Base-by-base conservation (phyloP, 1,140 invertebrate species). In the Ceratina calcarata region DNA sequence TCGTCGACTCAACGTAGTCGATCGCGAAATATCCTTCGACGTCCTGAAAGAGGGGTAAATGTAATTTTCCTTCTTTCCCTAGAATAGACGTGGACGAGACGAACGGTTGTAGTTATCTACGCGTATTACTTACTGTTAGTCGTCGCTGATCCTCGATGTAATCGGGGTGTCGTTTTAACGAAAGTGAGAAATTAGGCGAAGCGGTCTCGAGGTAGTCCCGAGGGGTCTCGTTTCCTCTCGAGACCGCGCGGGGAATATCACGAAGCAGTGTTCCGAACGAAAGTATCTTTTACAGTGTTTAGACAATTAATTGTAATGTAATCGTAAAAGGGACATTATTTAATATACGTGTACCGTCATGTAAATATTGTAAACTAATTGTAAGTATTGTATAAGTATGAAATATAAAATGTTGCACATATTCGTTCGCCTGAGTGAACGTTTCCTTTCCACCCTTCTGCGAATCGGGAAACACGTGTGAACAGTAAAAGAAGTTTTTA, bases 321-420 rank as follows among this genome's bases (percentile, higher is more conserved):
- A 77, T 65, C 76, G 64, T 75, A 68, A 80, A 72, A 70, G 62
- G 70, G 62, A 61, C 53, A 76, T 81, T 83, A 85, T 85, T 87
- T 86, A 78, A 86, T 87, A 87, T 87, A 77, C 77, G 82, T 82
- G 81, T 87, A 78, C 77, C 80, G 85, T 87, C 73, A 85, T 90
- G 89, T 90, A 90, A 90, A 90, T 90, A 90, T 89, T 90, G 89
- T 90, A 90, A 89, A 90, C 85, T 89, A 89, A 87, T 78, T 80
- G 80, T 86, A 51, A 60, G 75, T 64, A 71, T 69, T 83, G 80
- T 80, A 82, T 86, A 51, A 60, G 75, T 64, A 71, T 69, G 83
- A 76, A 86, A 87, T 86, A 84, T 87, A 88, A 81, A 87, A 80
- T 61, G 84, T 82, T 86, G 81, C 86, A 87, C 86, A 82, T 83